Percentiles rank a stretch among this genome's conserved stretches.
Conservation (phyloP, 2,113 vertebrate species). For the Rhodinocichla rosea region DNA sequence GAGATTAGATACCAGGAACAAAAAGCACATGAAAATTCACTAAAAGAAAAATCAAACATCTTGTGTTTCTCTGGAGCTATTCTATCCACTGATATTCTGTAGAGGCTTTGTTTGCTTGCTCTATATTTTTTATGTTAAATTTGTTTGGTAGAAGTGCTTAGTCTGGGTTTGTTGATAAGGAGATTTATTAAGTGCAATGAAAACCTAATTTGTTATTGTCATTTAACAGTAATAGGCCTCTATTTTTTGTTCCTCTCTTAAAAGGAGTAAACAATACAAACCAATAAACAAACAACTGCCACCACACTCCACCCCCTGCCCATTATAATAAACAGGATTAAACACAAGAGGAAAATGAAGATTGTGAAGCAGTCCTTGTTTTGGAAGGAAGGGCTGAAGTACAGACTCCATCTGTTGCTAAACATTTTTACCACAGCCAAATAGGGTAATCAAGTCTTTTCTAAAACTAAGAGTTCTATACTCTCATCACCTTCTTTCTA, state of each 20-base stretch:
- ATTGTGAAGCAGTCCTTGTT: background rate
- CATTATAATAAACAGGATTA: background rate
- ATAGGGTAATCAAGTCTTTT: background rate
- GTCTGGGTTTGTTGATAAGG: background rate
- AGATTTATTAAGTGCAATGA: background rate
- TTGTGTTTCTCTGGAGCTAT: conserved; percentile 7
- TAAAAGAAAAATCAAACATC: background rate
- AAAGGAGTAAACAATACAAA: background rate
- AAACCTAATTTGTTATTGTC: background rate
- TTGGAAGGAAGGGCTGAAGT: background rate
- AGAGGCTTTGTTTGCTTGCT: background rate
- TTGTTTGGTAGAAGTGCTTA: background rate
- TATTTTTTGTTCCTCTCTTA: background rate
- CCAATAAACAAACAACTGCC: background rate
- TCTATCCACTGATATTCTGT: background rate
- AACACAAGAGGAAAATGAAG: background rate
- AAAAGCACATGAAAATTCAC: background rate
- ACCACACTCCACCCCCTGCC: no score
- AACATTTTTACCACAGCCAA: background rate
- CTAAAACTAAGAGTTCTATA: background rate
- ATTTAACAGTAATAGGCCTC: background rate
- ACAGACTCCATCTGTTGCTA: background rate
- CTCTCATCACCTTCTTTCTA: background rate
- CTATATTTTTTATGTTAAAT: background rate
- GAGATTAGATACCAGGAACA: background rate